Conservation (phyloP, 2,888 invertebrate genomes). For the Eurois occulta region DNA sequence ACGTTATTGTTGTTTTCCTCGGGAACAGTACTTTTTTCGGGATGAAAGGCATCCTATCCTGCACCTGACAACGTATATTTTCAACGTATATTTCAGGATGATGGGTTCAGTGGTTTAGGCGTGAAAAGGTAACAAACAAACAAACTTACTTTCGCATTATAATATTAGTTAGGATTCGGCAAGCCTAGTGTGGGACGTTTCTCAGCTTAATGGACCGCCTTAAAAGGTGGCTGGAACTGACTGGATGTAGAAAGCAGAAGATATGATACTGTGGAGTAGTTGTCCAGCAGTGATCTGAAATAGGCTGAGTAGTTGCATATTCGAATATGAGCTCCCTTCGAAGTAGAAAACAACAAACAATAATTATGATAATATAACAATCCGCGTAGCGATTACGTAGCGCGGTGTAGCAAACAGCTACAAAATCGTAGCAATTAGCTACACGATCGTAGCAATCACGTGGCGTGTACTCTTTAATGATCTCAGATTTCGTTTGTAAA, state of each 20-base stretch:
- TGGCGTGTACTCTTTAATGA: neutral
- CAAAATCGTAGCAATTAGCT: conserved; percentile 18
- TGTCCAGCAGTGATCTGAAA: neutral
- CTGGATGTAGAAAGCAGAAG: neutral
- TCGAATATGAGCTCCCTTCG: neutral
- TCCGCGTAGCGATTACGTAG: neutral
- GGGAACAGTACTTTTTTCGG: no score
- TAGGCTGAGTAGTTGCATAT: neutral
- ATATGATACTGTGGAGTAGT: neutral
- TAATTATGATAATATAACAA: neutral
- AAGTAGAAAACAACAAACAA: neutral
- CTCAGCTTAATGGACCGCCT: neutral
- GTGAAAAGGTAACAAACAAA: no score
- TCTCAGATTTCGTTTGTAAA: neutral
- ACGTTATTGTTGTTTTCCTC: no score
- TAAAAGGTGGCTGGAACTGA: no score
- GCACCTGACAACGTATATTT: no score
- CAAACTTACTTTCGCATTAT: no score
- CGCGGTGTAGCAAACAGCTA: conserved; percentile 6
- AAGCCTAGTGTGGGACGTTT: neutral
- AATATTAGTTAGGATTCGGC: neutral
- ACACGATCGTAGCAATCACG: conserved; percentile 26
- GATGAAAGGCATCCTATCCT: no score
- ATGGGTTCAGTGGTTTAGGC: no score
- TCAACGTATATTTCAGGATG: no score